phyloP scores from a whole-genome alignment of 2,797 vertebrate species.

The Sternarchorhynchus goeldii region DNA sequence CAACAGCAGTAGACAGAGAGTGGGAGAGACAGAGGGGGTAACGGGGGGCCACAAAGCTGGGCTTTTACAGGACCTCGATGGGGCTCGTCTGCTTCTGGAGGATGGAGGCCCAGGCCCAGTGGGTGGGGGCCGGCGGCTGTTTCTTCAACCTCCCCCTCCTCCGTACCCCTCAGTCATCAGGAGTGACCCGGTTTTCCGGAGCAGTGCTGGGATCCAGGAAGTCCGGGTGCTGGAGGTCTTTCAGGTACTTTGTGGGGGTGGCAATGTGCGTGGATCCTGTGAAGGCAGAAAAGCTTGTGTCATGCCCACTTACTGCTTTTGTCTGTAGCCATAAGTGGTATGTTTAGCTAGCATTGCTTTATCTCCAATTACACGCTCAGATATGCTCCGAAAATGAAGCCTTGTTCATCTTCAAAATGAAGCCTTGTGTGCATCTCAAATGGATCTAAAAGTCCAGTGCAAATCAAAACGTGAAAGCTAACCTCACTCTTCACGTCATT shows the following conservation, averaged over 20 bases:
- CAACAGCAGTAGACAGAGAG: no score
- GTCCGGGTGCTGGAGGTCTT: constrained; percentile 96
- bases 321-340: not conserved
- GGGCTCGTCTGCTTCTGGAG: not conserved
- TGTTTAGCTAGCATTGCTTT: not conserved
- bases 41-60: not conserved
- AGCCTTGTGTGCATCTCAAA: not conserved
- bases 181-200: constrained; percentile 82
- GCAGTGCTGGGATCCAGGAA: constrained; percentile 92
- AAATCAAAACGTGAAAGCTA: not conserved
- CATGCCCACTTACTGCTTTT: constrained; percentile 1
- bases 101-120: not conserved
- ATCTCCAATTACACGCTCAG: not conserved
- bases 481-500: not conserved
- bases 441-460: not conserved
- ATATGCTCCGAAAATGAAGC: not conserved
- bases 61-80: not conserved
- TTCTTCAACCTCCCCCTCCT: constrained; percentile 75
- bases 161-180: constrained; percentile 78
- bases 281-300: constrained; percentile 60
- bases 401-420: not conserved
- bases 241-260: constrained; percentile 93
- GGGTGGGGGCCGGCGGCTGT: not conserved
- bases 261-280: constrained; percentile 93
- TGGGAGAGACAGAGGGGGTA: no score